Conservation (phyloP, 2,797 vertebrate species). For the Rhinogobio ventralis region DNA sequence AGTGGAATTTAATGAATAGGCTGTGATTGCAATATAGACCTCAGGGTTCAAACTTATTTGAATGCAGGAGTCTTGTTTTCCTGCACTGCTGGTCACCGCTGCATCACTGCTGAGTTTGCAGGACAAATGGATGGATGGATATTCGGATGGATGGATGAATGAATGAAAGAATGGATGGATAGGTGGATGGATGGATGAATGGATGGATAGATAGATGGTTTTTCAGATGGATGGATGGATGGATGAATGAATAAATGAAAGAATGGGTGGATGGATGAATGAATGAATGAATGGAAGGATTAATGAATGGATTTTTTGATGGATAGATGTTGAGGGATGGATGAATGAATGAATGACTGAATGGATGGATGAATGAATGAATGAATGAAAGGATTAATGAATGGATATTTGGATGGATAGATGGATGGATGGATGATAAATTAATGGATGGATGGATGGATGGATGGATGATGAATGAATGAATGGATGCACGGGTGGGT, state of each 20-base stretch:
- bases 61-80: constrained; percentile 37
- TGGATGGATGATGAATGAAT: too few species aligned
- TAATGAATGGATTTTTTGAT: too few species aligned
- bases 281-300: too few species aligned
- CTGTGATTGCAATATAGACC: constrained; percentile 53
- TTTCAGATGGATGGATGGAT: not conserved
- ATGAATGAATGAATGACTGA: too few species aligned
- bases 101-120: not conserved
- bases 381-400: rapidly evolving
- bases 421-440: too few species aligned
- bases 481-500: too few species aligned
- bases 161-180: rapidly evolving
- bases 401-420: rapidly evolving
- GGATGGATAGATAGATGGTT: rapidly evolving
- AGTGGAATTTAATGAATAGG: constrained; percentile 44
- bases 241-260: rapidly evolving
- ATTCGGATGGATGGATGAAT: too few species aligned
- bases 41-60: constrained; percentile 40
- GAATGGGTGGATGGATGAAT: rapidly evolving
- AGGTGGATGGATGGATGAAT: not conserved
- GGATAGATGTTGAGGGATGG: rapidly evolving
- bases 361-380: rapidly evolving
- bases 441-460: rapidly evolving
- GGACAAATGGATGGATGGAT: not conserved
- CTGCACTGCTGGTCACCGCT: not conserved